Evolutionary conservation across 2,113 vertebrate species (phyloP).

Genomic region (Mustelus asterias): DNA sequence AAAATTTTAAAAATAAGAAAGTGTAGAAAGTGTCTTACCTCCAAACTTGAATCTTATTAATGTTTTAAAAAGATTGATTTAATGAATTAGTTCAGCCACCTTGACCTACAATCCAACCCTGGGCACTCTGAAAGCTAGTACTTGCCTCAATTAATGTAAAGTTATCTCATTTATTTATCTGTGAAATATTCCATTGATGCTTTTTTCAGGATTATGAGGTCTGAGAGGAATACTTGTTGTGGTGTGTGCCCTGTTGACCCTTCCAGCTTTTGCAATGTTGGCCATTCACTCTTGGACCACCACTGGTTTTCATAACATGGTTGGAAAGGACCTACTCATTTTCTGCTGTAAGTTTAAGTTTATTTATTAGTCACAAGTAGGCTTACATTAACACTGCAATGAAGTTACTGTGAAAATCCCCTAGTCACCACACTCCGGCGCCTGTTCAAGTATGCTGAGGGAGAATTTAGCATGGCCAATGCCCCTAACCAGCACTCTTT

Average conservation of each 20-base stretch:
- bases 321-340: constrained; percentile 71
- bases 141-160: background rate
- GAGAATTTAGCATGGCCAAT: no score
- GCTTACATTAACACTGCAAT: no score
- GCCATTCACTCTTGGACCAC: constrained; percentile 66
- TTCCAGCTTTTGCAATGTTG: constrained; percentile 66
- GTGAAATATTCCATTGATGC: background rate
- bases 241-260: constrained; percentile 57
- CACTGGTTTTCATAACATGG: constrained; percentile 60
- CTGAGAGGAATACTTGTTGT: constrained; percentile 60
- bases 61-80: background rate
- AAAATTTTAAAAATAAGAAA: background rate
- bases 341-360: constrained; percentile 56
- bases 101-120: background rate
- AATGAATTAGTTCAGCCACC: background rate
- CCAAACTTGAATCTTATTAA: background rate
- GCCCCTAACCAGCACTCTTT: no score
- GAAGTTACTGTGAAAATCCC: no score
- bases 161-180: background rate
- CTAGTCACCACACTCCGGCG: no score
- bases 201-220: constrained; percentile 57
- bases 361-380: no score
- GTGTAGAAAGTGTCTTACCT: background rate
- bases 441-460: no score
- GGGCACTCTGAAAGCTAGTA: background rate